Evolutionary conservation across 2,888 invertebrate genomes (phyloP), one percentile per base, ranked within the genome.

Genomic region (Anoncus sp.): DNA sequence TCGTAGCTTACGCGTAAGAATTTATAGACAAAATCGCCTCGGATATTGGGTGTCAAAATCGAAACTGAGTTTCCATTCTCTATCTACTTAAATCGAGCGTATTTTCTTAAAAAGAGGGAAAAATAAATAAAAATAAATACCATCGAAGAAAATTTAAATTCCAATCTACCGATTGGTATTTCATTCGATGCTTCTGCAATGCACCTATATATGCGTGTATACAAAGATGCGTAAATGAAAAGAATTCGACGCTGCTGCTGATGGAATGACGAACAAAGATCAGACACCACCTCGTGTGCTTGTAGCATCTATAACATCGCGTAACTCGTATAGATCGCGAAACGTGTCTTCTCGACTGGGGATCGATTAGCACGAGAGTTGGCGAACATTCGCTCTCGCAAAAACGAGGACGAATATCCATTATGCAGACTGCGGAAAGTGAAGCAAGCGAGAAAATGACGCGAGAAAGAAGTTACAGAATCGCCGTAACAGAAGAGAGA

Each of bases 231-330:
- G 59, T 47, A 55, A 71, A 74, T 78, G 70, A 65, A 55, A 65
- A 70, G 59, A 45, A 66, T 31, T 45, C 40, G 22, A 18, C 24
- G 49, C 31, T n/a, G n/a, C 20, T 31, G 57, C 10, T 80, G 81
- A 79, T 78, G 82, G 81, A 79, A 81, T 83, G 83, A 81, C 81
- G 81, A 82, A 85, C 82, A 84, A 84, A 84, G 80, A 80, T 66
- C 27, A 55, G 55, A 74, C 65, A 47, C 79, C 82, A 72, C 81
- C 82, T 83, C 81, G 81, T 70, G 70, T 20, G 38, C 3, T 22
- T 20, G 14, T 20, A 22, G 55, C 47, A 57, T 57, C 67, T 45
- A 35, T 57, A 57, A 27, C 43, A 27, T 31, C 53, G 71, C 31
- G 7, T 31, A 71, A 74, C 75, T 81, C 75, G 80, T 80, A 43